Conservation (phyloP, 2,797 vertebrate species). For the Heterohyrax brucei region DNA sequence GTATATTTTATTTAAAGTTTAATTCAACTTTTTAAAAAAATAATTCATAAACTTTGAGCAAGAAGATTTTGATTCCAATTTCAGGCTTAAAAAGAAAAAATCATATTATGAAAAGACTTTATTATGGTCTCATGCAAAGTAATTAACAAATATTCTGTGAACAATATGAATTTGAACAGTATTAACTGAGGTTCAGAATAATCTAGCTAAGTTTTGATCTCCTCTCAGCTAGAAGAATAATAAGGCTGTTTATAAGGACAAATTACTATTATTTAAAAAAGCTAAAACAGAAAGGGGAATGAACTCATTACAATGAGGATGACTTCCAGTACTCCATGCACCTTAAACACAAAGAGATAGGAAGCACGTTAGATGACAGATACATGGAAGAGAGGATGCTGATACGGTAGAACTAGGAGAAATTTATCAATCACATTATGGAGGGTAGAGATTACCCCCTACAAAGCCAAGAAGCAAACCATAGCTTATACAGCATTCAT, state of each 20-base stretch:
- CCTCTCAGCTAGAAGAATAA: background rate
- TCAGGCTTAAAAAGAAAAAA: background rate
- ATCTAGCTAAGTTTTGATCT: background rate
- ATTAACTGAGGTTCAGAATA: conserved; percentile 16
- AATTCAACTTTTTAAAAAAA: background rate
- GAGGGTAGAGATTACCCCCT: accelerated
- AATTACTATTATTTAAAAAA: background rate
- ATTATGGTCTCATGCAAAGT: background rate
- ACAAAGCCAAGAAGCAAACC: background rate
- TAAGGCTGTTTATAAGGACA: background rate
- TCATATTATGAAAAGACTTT: background rate
- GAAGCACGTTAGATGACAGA: accelerated
- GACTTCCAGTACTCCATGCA: background rate
- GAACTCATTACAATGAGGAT: background rate
- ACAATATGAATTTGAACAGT: background rate
- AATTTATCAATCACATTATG: background rate
- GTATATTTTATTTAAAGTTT: background rate
- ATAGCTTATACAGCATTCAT: accelerated
- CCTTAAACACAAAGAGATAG: background rate
- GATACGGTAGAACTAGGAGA: background rate
- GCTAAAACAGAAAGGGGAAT: background rate
- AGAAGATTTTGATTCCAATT: background rate
- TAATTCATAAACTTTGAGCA: background rate
- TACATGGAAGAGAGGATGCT: background rate
- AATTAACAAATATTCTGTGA: background rate